phyloP scores from a whole-genome alignment of 2,797 vertebrate species.

The Tenualosa thibaudeaui region DNA sequence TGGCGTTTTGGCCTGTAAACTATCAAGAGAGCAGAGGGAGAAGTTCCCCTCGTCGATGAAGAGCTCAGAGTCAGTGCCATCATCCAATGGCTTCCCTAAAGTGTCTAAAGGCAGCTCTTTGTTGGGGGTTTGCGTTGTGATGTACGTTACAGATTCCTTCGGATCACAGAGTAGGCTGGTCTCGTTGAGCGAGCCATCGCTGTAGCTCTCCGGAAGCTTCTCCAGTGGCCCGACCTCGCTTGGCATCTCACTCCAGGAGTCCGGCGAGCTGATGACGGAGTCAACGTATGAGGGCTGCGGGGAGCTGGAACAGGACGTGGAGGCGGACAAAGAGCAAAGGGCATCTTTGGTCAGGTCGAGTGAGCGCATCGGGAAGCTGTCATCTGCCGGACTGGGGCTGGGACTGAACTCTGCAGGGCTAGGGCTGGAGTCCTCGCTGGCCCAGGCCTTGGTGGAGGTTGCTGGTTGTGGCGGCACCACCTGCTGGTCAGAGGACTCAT shows the following conservation, averaged over 20 bases:
- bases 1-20: constrained; percentile 54
- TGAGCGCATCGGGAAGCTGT: constrained; percentile 26
- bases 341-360: constrained; percentile 49
- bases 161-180: constrained; percentile 60
- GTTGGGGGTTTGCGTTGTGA: constrained; percentile 55
- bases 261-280: constrained; percentile 70
- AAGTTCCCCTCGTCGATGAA: constrained; percentile 69
- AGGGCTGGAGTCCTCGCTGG: constrained; percentile 55
- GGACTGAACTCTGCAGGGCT: constrained; percentile 50
- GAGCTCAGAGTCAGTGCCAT: constrained; percentile 52
- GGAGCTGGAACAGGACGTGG: constrained; percentile 48
- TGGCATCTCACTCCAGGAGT: constrained; percentile 68
- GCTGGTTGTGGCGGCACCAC: background rate
- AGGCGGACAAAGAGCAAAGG: background rate
- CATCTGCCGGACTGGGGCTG: constrained; percentile 40
- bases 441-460: constrained; percentile 37
- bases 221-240: constrained; percentile 57
- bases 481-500: constrained; percentile 53
- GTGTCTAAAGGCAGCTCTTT: constrained; percentile 58
- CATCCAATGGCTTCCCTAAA: constrained; percentile 53
- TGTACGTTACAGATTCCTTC: constrained; percentile 55
- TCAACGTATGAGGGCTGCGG: constrained; percentile 58
- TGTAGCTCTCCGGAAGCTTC: constrained; percentile 57
- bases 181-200: constrained; percentile 65
- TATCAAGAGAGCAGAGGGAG: constrained; percentile 67